Conservation (phyloP, 2,797 vertebrate species). For the Tokudaia tokunoshimensis region DNA sequence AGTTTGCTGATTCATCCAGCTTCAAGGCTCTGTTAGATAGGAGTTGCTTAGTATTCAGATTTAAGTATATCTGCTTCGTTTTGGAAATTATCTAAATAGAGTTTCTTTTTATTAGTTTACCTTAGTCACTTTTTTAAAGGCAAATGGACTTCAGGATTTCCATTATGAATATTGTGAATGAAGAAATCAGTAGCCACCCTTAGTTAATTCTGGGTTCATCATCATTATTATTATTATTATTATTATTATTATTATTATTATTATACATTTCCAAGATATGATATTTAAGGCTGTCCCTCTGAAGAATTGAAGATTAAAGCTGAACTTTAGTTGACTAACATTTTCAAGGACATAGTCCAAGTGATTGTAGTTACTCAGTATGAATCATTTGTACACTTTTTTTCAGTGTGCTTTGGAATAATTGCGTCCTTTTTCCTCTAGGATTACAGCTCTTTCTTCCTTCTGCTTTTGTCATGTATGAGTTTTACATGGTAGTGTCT, state of each 20-base stretch:
- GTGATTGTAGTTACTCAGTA: conserved; percentile 32
- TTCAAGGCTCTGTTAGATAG: background rate
- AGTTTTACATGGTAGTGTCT: conserved; percentile 21
- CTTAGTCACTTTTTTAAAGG: conserved; percentile 43
- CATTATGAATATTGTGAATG: conserved; percentile 29
- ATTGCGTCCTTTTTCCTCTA: background rate
- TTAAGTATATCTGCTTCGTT: conserved; percentile 39
- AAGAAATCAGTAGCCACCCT: background rate
- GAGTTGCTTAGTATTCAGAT: background rate
- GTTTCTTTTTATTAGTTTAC: background rate
- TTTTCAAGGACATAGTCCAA: conserved; percentile 55
- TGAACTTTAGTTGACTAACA: conserved; percentile 62
- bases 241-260: background rate
- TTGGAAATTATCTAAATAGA: conserved; percentile 38
- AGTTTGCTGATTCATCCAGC: background rate
- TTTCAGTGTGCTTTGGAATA: background rate
- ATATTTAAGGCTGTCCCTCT: background rate
- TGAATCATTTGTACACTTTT: background rate
- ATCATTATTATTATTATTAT: background rate
- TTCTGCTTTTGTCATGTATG: background rate
- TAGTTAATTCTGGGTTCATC: conserved; percentile 28
- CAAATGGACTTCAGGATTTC: conserved; percentile 29
- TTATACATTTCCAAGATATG: conserved; percentile 42
- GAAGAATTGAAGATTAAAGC: conserved; percentile 52
- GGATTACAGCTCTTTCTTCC: background rate